Evolutionary conservation across 2,113 vertebrate genomes (phyloP), one percentile per base, ranked within the genome.

Genomic region (Ptilorrhoa leucosticta): DNA sequence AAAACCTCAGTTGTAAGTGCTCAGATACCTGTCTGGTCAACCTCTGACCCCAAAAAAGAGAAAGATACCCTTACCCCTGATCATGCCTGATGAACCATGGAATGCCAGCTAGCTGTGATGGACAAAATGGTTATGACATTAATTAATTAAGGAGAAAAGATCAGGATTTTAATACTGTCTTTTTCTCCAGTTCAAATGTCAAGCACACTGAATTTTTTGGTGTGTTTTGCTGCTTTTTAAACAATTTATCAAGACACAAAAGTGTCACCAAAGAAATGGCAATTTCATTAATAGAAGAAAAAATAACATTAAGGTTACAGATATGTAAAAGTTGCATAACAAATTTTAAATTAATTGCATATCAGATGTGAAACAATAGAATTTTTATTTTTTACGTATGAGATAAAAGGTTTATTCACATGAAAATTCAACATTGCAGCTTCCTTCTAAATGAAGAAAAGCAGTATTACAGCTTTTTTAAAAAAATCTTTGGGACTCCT

Each of bases 141-240:
- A 47, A 53, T 44, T 50, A 86, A 35, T 28, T 39, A 51, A n/a
- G 19, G 19, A 64, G 16, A 51, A 57, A 73, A 69, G 2, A 82
- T 20, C 5, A 50, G 8, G 14, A 42, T 4, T 61, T 57, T 24
- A 66, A 35, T 61, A 16, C 15, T 18, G 11, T 24, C 4, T 37
- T 31, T 42, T 68, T 83, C 10, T 87, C 18, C n/a, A 35, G 18
- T 39, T 71, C n/a, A 68, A n/a, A 48, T 33, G 22, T 39, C 61
- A 85, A 73, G 8, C 12, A 48, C 0, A 0, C 9, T 42, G 23
- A 40, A 6, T 24, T 47, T 53, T 69, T 92, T 26, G 9, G 7
- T 31, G 8, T 13, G 4, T 31, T 90, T 77, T 78, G 7, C 10
- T 88, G 42, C 28, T 63, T 90, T 94, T 82, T 44, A 60, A 91